These are phyloP conservation scores for Sialis lutaria DNA, from an alignment of 2,888 invertebrate genomes.

Conservation along the genomic window DNA sequence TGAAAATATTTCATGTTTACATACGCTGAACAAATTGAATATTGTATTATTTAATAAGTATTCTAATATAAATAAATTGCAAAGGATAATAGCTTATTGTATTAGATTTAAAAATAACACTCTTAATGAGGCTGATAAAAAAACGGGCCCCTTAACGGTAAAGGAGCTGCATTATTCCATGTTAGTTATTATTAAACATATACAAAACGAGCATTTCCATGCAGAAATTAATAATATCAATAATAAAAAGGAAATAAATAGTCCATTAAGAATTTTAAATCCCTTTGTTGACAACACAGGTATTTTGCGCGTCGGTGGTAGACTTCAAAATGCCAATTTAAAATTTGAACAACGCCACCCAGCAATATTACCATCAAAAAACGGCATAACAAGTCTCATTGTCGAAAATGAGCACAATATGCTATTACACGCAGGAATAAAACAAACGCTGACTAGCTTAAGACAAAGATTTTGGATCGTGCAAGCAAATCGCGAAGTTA, in stretches of 20 bases:
- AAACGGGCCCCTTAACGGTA: not conserved
- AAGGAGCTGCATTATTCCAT: not conserved
- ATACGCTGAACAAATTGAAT: not conserved
- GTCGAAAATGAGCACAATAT: not conserved
- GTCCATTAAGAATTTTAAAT: not conserved
- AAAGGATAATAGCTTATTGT: not conserved
- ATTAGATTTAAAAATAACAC: not conserved
- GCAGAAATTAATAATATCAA: not conserved
- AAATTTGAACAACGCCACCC: constrained; percentile 6
- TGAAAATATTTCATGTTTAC: not conserved
- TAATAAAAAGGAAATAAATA: not conserved
- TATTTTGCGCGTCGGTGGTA: constrained; percentile 6
- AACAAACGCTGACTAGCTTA: not conserved
- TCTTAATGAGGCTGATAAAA: not conserved
- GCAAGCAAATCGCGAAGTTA: not conserved
- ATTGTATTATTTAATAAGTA: not conserved
- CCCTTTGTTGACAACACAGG: constrained; percentile 7
- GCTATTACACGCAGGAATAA: not conserved
- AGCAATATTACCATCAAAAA: constrained; percentile 5
- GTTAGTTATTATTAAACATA: not conserved
- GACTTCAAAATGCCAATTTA: constrained; percentile 2
- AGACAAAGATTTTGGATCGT: not conserved
- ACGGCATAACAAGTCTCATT: constrained; percentile 1
- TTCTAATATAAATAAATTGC: not conserved
- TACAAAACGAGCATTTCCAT: not conserved